Conservation (phyloP, 2,113 vertebrate species). For the Syrrhaptes paradoxus region DNA sequence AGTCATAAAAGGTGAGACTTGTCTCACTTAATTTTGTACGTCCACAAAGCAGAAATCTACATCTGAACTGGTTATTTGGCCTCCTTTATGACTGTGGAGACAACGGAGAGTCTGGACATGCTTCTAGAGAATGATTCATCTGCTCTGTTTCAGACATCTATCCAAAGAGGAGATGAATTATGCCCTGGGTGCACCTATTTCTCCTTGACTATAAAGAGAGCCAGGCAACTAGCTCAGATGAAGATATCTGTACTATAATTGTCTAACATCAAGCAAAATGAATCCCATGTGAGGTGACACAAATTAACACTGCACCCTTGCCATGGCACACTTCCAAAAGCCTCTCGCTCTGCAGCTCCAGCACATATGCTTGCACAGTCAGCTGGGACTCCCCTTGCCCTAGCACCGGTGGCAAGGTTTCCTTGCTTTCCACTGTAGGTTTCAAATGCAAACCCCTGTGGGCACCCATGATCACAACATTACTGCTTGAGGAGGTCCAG, state of each 20-base stretch:
- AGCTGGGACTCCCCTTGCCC: neutral
- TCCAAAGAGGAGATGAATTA: constrained; percentile 16
- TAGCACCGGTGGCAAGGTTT: neutral
- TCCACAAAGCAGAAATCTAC: neutral
- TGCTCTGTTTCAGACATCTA: neutral
- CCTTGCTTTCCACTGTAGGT: neutral
- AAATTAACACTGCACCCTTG: neutral
- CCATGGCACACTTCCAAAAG: neutral
- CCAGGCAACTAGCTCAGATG: neutral
- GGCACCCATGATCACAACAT: neutral
- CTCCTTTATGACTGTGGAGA: constrained; percentile 38
- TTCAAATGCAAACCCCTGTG: neutral
- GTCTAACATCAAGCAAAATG: neutral
- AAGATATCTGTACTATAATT: constrained; percentile 16
- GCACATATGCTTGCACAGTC: neutral
- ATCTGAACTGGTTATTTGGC: constrained; percentile 11
- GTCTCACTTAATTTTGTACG: neutral
- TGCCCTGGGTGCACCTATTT: neutral
- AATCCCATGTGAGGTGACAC: neutral
- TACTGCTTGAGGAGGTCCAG: neutral
- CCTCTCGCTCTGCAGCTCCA: neutral
- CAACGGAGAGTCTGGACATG: neutral
- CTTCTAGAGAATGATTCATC: constrained; percentile 49
- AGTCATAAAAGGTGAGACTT: neutral
- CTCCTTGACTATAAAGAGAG: neutral